These are phyloP conservation scores for Microcebus jonahi DNA, from an alignment of 2,113 vertebrate species.

Conservation along the genomic window DNA sequence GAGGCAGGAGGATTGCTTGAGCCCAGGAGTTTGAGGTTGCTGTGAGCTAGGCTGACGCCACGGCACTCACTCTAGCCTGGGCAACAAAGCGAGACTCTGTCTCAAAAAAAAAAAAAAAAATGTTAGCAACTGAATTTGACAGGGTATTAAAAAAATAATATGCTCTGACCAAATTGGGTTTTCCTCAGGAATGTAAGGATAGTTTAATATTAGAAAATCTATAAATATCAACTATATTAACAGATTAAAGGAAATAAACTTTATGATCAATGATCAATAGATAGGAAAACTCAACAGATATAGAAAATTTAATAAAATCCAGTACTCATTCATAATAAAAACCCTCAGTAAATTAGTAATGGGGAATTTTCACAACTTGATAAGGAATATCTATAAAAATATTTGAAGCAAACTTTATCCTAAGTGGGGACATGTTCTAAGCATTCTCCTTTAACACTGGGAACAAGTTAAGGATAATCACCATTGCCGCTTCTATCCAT, in stretches of 20 bases:
- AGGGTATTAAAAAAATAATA: background rate
- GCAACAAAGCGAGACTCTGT: too few relatives aligned
- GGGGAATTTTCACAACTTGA: background rate
- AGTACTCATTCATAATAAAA: background rate
- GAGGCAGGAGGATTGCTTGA: too few relatives aligned
- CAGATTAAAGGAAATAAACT: background rate
- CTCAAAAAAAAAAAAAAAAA: too few relatives aligned
- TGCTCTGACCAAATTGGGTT: background rate
- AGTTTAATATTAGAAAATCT: slow-evolving; percentile 12
- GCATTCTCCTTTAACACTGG: background rate
- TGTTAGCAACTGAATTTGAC: background rate
- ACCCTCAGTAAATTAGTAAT: background rate
- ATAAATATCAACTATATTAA: background rate
- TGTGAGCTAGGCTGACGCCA: too few relatives aligned
- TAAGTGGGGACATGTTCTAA: background rate
- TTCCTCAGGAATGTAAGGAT: background rate
- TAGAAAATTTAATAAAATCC: background rate
- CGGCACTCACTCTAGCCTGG: too few relatives aligned
- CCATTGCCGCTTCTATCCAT: background rate
- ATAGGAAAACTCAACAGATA: background rate
- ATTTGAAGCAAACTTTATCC: background rate
- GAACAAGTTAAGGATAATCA: background rate
- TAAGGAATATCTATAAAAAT: background rate
- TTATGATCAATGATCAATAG: background rate
- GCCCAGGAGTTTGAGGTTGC: too few relatives aligned